These are phyloP conservation scores for Pocillopora meandrina DNA, from an alignment of 92 coral and sea anemone genomes.

Conservation along the genomic window DNA sequence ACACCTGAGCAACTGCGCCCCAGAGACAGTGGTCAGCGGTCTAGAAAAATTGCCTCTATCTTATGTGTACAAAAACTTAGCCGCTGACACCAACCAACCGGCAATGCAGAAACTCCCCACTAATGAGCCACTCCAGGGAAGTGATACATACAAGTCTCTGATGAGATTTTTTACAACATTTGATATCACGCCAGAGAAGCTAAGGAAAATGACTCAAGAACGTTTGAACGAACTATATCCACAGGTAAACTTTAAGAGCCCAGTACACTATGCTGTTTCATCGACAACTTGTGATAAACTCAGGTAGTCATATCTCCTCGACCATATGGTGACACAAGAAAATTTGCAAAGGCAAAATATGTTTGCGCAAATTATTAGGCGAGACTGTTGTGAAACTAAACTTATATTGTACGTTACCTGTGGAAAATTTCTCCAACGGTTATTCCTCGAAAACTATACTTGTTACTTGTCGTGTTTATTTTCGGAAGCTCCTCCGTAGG, in stretches of 20 bases:
- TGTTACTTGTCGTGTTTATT: too few relatives aligned
- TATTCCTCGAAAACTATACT: too few relatives aligned
- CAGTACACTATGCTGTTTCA: neutral
- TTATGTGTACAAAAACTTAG: conserved; percentile 48
- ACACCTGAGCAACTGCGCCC: conserved; percentile 73
- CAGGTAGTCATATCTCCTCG: too few relatives aligned
- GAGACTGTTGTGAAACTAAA: too few relatives aligned
- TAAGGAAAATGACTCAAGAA: conserved; percentile 35
- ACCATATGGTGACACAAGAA: too few relatives aligned
- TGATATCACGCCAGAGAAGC: conserved; percentile 54
- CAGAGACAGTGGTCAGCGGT: conserved; percentile 73
- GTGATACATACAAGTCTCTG: conserved; percentile 36
- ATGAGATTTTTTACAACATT: conserved; percentile 63
- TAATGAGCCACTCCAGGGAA: conserved; percentile 67
- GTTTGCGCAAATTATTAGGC: too few relatives aligned
- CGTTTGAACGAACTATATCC: conserved; percentile 26
- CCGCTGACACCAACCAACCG: conserved; percentile 21
- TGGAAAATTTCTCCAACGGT: too few relatives aligned
- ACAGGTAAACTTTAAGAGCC: conserved; percentile 3
- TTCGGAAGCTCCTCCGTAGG: too few relatives aligned
- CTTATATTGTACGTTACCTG: too few relatives aligned
- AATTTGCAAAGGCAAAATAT: too few relatives aligned
- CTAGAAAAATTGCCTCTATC: conserved; percentile 66
- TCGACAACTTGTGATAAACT: neutral
- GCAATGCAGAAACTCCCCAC: conserved; percentile 60